Percentiles rank a stretch among this genome's conserved stretches.
Conservation (phyloP, 2,797 vertebrate genomes). For the Erethizon dorsatum region DNA sequence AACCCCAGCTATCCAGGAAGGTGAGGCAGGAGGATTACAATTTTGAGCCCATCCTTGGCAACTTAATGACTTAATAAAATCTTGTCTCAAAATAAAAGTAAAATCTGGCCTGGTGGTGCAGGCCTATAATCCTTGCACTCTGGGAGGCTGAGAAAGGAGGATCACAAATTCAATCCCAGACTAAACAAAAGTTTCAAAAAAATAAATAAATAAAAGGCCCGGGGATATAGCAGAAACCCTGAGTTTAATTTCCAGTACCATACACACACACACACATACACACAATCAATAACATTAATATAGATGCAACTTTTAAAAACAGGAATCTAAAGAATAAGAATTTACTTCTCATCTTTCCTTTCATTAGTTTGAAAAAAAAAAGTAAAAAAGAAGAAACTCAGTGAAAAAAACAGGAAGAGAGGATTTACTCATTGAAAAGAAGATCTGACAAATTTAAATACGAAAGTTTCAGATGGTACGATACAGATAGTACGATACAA, state of each 20-base stretch:
- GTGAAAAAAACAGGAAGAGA: neutral
- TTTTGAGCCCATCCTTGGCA: neutral
- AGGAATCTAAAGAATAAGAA: neutral
- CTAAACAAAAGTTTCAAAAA: neutral
- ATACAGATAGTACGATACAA: neutral
- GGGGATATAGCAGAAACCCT: neutral
- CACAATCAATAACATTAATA: neutral
- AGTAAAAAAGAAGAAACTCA: neutral
- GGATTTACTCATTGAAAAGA: neutral
- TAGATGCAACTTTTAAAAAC: neutral
- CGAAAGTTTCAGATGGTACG: neutral
- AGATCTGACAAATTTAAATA: neutral
- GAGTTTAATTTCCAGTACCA: neutral
- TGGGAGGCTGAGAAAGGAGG: neutral
- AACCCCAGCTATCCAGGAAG: neutral
- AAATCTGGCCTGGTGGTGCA: neutral
- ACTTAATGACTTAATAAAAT: neutral
- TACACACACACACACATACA: neutral
- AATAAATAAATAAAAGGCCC: neutral
- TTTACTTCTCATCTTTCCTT: neutral
- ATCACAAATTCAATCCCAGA: neutral
- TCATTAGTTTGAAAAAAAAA: neutral
- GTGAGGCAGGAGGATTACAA: neutral
- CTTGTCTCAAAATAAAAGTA: neutral
- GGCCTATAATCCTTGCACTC: neutral